These are phyloP conservation scores for Muntiacus reevesi DNA, from an alignment of 2,113 vertebrate genomes.

Conservation along the genomic window DNA sequence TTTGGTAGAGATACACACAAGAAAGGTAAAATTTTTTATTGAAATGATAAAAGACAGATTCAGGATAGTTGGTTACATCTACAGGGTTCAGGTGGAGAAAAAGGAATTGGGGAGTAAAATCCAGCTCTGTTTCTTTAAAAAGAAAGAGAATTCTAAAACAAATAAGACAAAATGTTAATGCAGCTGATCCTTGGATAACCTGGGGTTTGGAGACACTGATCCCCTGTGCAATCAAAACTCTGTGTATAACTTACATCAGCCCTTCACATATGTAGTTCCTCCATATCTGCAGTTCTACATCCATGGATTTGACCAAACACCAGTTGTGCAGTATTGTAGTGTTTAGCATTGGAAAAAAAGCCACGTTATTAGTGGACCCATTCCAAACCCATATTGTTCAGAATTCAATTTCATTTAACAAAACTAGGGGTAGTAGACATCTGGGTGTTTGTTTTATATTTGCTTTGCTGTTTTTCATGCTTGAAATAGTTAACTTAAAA, in stretches of 20 bases:
- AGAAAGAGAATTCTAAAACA: background rate
- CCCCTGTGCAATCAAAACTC: background rate
- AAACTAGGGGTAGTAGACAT: background rate
- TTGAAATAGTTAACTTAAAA: slow-evolving; percentile 35
- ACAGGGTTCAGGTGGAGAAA: background rate
- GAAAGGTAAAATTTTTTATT: slow-evolving; percentile 22
- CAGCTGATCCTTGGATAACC: background rate
- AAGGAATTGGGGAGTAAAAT: background rate
- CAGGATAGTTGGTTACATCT: background rate
- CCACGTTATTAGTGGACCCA: background rate
- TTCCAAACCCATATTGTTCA: background rate
- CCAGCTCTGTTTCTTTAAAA: background rate
- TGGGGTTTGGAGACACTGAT: background rate
- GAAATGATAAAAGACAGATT: background rate
- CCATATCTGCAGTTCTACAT: background rate
- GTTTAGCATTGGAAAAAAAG: background rate
- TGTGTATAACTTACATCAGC: background rate
- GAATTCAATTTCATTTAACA: background rate
- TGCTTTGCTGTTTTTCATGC: slow-evolving; percentile 17
- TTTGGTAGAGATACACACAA: background rate
- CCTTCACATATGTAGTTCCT: background rate
- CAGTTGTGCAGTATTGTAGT: background rate
- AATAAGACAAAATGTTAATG: background rate
- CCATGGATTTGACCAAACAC: background rate
- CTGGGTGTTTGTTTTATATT: slow-evolving; percentile 10